Evolutionary conservation across 2,888 invertebrate species (phyloP), one percentile per base, ranked within the genome.

Genomic region (Cryptus viduatorius): DNA sequence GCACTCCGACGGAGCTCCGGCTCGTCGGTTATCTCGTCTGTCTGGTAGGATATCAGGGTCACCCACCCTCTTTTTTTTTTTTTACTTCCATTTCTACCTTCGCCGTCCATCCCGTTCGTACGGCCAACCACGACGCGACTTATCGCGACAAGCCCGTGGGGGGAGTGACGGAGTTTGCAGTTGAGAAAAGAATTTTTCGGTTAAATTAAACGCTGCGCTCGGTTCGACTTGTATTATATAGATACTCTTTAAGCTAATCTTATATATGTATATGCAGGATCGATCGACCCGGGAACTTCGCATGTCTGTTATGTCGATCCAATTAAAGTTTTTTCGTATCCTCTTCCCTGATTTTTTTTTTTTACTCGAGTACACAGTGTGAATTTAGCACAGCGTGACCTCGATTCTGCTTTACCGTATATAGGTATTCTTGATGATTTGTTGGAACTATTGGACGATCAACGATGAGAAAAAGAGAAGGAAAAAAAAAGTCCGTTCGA

Each of bases 1-100:
- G 65, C 46, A 42, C 69, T 67, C 44, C 61, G 65, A 59, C 53
- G 61, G 53, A 79, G 65, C 79, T 59, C 72, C 71, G 72, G 67
- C 71, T 67, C 82, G 67, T 71, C 69, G 77, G 79, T 86, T 86
- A 86, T 86, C 86, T 50, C 61, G 77, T 77, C 86, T 84, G 79
- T 86, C 84, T 82, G 65, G 37, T 31, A n/a, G 65, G 50, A 76
- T 64, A 75, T 76, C 77, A 59, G 59, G 77, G 79, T 86, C 71
- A 75, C 64, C 83, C 69, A 64, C 53, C 77, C 79, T 42, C 19
- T 44, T 29, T 29, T 44, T 78, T 29, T 24, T 65, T 64, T 68
- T 50, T 61, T 31, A 29, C 42, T 50, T 65, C 37, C 4, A 12
- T 14, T 19, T 77, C 68, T 19, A 37, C 44, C 68, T 29, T n/a